A percentile compares a stretch with the other conserved stretches of the same genome.
These are phyloP conservation scores for Ypsolopha scabrella DNA, from an alignment of 2,888 invertebrate genomes.

Conservation along the genomic window DNA sequence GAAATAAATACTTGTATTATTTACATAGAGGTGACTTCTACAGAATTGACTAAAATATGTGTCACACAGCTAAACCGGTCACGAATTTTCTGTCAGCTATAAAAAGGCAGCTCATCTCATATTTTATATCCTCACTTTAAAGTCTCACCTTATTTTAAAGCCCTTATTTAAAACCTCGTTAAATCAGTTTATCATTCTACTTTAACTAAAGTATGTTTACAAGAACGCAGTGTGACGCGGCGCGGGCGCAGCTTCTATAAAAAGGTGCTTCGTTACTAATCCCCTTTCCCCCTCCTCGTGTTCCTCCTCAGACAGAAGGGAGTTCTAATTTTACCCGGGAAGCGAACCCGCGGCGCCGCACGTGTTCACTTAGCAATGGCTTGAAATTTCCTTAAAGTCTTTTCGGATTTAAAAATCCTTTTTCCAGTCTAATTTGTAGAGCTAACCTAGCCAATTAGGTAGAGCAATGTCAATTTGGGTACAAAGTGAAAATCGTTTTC, in stretches of 20 bases:
- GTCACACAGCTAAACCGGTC: no score
- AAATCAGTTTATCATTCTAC: constrained; percentile 28
- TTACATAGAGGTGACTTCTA: no score
- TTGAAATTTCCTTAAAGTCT: constrained; percentile 33
- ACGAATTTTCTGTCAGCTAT: no score
- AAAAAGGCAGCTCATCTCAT: no score
- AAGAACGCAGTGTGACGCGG: constrained; percentile 36
- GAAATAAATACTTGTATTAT: no score
- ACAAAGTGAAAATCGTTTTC: no score
- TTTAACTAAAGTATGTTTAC: constrained; percentile 27
- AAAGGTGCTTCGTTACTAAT: constrained; percentile 59
- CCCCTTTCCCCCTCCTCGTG: constrained; percentile 26
- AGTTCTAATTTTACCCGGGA: constrained; percentile 58
- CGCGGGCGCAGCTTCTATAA: constrained; percentile 56
- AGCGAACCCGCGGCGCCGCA: constrained; percentile 50
- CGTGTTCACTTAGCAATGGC: constrained; percentile 59
- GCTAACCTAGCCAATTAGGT: neutral
- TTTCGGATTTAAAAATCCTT: constrained; percentile 18
- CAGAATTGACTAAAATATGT: no score
- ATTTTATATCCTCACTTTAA: no score
- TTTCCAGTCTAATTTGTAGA: constrained; percentile 11
- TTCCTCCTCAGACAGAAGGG: constrained; percentile 15
- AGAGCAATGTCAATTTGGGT: neutral
- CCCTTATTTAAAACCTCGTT: constrained; percentile 21
- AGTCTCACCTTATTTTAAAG: no score